Base-by-base conservation (phyloP, 1,140 invertebrate genomes). In the Formica selysi region DNA sequence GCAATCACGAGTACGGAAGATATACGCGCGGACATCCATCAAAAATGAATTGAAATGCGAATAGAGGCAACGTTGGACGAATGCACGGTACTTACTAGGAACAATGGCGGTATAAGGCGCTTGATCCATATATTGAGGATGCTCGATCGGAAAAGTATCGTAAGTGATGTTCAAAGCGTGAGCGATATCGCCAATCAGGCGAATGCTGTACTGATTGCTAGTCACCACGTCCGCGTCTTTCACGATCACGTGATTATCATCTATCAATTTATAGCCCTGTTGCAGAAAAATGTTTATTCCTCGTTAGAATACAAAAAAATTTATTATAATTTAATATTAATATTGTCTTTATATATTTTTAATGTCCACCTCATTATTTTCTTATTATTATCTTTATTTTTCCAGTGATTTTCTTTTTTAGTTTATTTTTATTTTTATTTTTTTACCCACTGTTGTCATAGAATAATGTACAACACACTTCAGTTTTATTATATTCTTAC, bases 121-220 rank as follows among this genome's bases (percentile, higher is more conserved):
- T 22, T 87, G 61, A 65, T 92, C 70, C 16, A 91, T 87, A 8
- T 67, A 65, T 7, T 73, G 78, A 0, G 89, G 74, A 73, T 88
- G 84, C 16, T 95, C 93, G 51, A 95, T 91, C 10, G 92, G 87
- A 68, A 94, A 54, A n/a, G 88, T 92, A 10, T 91, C 86, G 74
- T 92, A 92, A 38, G 87, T 93, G 51, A 95, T 86, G 85, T 93
- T 93, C 22, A 95, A 86, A 29, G 93, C 94, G 74, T 95, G 90
- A 67, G 93, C 51, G 11, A 87, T 80, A 80, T 95, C 94, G 0
- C 86, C 92, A 11, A 95, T 76, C 29, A 95, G 87, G 36, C 81
- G 88, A n/a, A 95, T 84, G 44, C 26, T 91, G 73, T 94, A 95
- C 8, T 87, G 73, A 86, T 95, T 95, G 8, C 91, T 92, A 16